Conservation (phyloP, 2,113 vertebrate genomes). For the Mystacornis crossleyi region DNA sequence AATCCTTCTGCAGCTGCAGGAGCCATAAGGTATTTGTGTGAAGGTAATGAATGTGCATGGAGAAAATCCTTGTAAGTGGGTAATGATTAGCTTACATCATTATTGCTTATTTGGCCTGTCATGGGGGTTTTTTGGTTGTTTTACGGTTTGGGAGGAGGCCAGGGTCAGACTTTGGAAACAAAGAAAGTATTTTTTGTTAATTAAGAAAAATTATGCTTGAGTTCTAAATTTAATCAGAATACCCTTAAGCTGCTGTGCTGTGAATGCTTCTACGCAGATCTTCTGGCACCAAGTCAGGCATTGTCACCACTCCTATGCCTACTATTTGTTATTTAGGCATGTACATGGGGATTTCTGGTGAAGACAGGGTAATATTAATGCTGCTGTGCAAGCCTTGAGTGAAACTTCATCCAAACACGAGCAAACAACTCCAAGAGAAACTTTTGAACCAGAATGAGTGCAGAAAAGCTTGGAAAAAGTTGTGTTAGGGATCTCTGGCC, state of each 20-base stretch:
- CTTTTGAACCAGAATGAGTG: background rate
- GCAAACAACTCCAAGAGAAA: background rate
- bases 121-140: rapidly evolving
- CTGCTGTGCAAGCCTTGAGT: background rate
- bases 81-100: background rate
- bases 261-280: background rate
- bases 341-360: background rate
- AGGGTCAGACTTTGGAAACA: background rate
- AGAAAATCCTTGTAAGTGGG: background rate
- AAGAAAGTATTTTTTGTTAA: conserved; percentile 18
- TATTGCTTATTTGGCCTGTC: background rate
- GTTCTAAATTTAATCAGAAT: conserved; percentile 43
- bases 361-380: conserved; percentile 59
- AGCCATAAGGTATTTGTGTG: background rate
- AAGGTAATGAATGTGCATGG: background rate
- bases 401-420: conserved; percentile 49
- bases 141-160: background rate
- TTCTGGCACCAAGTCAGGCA: background rate
- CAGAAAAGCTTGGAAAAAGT: background rate
- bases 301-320: conserved; percentile 46
- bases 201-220: conserved; percentile 35
- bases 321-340: conserved; percentile 15
- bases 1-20: background rate
- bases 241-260: conserved; percentile 40
- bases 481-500: background rate